Percentiles rank a stretch among this genome's conserved stretches.
phyloP scores from a whole-genome alignment of 1,140 invertebrate species.

The Nephila pilipes region DNA sequence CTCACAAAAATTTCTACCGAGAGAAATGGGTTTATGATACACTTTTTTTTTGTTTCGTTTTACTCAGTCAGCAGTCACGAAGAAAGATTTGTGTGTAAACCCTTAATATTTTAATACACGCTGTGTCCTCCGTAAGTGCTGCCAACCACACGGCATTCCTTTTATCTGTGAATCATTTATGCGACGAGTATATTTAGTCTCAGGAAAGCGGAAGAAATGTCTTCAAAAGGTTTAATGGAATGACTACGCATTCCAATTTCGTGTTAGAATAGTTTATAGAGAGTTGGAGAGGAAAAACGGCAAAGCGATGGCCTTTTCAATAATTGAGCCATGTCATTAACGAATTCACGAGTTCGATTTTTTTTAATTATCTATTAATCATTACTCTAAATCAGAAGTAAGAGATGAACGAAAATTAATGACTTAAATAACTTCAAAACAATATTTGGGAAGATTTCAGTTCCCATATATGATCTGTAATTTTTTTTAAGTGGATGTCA shows the following conservation, averaged over 20 bases:
- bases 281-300: background rate
- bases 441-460: background rate
- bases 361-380: too few species aligned
- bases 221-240: background rate
- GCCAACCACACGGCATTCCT: background rate
- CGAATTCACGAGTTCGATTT: background rate
- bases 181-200: background rate
- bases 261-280: background rate
- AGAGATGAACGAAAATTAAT: background rate
- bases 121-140: background rate
- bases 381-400: too few species aligned
- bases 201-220: background rate
- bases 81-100: background rate
- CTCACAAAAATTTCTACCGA: background rate
- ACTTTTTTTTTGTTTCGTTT: background rate
- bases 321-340: background rate
- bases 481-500: too few species aligned
- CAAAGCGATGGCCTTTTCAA: background rate
- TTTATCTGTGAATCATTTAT: background rate
- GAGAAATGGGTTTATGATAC: background rate
- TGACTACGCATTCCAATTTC: background rate
- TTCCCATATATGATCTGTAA: too few species aligned
- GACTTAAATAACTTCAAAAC: background rate
- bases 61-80: background rate
- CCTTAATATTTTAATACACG: slow-evolving; percentile 9